These are phyloP conservation scores for Tachysurus vachellii DNA, from an alignment of 2,113 vertebrate species.

Conservation along the genomic window DNA sequence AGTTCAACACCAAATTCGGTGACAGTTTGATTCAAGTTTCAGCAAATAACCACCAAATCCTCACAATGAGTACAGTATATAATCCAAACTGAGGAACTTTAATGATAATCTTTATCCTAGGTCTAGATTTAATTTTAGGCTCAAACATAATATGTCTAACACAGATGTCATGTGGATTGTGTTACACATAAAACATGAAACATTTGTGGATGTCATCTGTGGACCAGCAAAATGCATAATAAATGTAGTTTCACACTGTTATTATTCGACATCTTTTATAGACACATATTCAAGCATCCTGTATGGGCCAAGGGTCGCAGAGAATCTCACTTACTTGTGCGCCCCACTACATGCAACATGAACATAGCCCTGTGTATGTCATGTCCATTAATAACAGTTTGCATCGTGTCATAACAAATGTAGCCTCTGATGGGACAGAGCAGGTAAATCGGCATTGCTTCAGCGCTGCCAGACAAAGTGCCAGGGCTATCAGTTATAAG, in stretches of 20 bases:
- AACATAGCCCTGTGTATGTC: slow-evolving; percentile 1
- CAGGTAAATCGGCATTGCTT: slow-evolving; percentile 43
- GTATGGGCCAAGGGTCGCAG: neutral
- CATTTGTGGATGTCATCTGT: neutral
- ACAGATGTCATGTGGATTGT: slow-evolving; percentile 10
- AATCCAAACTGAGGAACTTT: neutral
- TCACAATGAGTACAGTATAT: neutral
- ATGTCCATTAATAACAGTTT: slow-evolving; percentile 40
- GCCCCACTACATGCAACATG: slow-evolving; percentile 2
- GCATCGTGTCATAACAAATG: slow-evolving; percentile 47
- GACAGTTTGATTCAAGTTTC: neutral
- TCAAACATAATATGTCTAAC: neutral
- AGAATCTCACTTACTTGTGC: neutral
- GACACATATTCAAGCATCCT: too few relatives aligned
- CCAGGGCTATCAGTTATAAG: slow-evolving; percentile 44
- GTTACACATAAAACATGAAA: neutral
- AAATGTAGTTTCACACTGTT: neutral
- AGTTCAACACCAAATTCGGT: too few relatives aligned
- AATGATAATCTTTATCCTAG: neutral
- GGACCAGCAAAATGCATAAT: neutral
- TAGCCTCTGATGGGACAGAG: slow-evolving; percentile 27
- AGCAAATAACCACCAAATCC: neutral
- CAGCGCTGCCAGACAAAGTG: slow-evolving; percentile 19
- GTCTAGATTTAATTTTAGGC: neutral
- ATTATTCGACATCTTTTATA: neutral